Evolutionary conservation across 2,888 invertebrate genomes (phyloP), one percentile per base, ranked within the genome.

Genomic region (Lapara coniferarum): DNA sequence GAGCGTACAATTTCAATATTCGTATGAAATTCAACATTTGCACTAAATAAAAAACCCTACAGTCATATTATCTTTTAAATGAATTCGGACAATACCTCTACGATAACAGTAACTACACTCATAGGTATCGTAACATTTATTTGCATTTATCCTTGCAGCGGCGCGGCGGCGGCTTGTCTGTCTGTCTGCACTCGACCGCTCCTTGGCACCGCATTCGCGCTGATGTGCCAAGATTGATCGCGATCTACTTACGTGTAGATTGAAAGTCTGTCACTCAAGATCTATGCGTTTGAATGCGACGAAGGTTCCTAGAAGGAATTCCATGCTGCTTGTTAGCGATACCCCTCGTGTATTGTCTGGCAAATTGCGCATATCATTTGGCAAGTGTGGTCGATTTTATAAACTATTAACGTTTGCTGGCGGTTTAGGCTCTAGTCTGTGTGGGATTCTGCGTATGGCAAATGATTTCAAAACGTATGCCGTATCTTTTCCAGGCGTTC

Each of bases 171-270:
- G 46, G 46, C 46, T 63, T 19, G 71, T 57, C 69, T 69, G 66
- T 57, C 59, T 53, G 30, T 63, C 49, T 44, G 51, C 57, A 56
- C 56, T 59, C 59, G 12, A 59, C 44, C 59, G 49, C 19, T 19
- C 19, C 63, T 63, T 63, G 63, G 63, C 63, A 63, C 13, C 46
- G 63, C 63, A 13, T 5, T 13, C 46, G 49, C 46, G 63, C 12
- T 46, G 63, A 49, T 63, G 63, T 46, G 63, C 63, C 63, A 63
- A 63, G 63, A 63, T 63, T 63, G 63, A 63, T 63, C n/a, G 63
- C 19, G 63, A 49, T 57, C 57, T 10, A 37, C 30, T 63, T 63
- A 63, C 63, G 46, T 46, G 63, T 49, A 46, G 44, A 46, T 63
- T 49, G 63, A 46, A 49, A 19, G 46, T 55, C 55, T 46, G 63